Percentiles rank a stretch among this genome's conserved stretches.
phyloP scores from a whole-genome alignment of 2,888 invertebrate genomes.

The Arctia plantaginis region DNA sequence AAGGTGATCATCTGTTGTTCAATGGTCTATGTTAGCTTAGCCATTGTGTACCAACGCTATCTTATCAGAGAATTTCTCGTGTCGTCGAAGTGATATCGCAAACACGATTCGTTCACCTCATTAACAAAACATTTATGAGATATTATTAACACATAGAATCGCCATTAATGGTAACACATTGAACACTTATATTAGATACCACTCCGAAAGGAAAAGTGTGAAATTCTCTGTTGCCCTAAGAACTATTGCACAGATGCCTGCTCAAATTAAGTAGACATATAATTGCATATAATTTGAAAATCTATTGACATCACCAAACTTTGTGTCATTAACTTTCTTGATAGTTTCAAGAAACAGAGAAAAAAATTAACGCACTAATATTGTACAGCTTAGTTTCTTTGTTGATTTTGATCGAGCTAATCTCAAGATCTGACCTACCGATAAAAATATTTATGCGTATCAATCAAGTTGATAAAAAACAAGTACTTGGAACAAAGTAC shows the following conservation, averaged over 20 bases:
- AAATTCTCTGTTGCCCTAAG: neutral
- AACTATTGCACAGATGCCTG: neutral
- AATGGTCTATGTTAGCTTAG: slow-evolving; percentile 13
- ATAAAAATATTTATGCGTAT: neutral
- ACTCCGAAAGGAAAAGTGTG: neutral
- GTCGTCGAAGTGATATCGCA: slow-evolving; percentile 38
- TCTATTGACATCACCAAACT: neutral
- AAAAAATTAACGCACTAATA: neutral
- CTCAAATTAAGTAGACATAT: neutral
- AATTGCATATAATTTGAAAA: neutral
- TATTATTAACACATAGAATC: neutral
- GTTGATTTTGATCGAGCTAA: neutral
- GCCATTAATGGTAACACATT: neutral
- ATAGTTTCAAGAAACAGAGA: neutral
- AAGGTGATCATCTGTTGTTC: slow-evolving; percentile 24
- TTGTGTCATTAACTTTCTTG: neutral
- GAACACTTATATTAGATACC: neutral
- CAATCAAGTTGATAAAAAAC: neutral
- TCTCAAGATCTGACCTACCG: neutral
- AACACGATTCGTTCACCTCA: slow-evolving; percentile 43
- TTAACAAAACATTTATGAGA: slow-evolving; percentile 12
- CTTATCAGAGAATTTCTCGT: slow-evolving; percentile 50
- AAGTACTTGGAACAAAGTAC: neutral
- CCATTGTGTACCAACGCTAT: slow-evolving; percentile 43
- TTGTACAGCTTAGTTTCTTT: neutral